A percentile compares a stretch with the other conserved stretches of the same genome.
These are phyloP conservation scores for Gasteruption jaculator DNA, from an alignment of 2,888 invertebrate species.

Conservation along the genomic window DNA sequence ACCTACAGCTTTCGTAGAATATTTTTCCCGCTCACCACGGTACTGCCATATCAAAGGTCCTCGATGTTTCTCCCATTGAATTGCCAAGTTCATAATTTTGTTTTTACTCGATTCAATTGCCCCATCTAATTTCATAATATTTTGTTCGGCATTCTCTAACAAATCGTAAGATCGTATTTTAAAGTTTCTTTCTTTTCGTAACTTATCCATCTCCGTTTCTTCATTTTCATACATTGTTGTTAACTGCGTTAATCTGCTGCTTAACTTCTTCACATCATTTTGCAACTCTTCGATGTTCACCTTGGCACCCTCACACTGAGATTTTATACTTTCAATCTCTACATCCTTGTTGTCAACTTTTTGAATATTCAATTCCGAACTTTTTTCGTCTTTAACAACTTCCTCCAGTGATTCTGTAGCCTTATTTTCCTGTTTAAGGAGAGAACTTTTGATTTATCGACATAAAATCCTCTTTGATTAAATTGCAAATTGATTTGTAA, in stretches of 20 bases:
- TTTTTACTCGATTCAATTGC: constrained; percentile 61
- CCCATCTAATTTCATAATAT: constrained; percentile 57
- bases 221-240: constrained; percentile 36
- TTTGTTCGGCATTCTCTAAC: constrained; percentile 62
- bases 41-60: constrained; percentile 63
- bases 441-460: too few relatives aligned
- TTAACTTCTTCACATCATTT: constrained; percentile 40
- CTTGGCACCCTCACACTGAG: constrained; percentile 43
- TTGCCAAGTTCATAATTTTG: constrained; percentile 61
- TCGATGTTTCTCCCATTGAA: constrained; percentile 72
- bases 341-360: constrained; percentile 33
- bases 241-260: constrained; percentile 37
- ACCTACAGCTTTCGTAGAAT: constrained; percentile 52
- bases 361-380: constrained; percentile 14
- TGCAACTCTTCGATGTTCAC: constrained; percentile 41
- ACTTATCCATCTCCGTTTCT: constrained; percentile 50
- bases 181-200: constrained; percentile 52
- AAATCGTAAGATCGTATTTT: constrained; percentile 62
- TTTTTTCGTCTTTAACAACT: too few relatives aligned
- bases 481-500: too few relatives aligned
- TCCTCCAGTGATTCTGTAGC: too few relatives aligned
- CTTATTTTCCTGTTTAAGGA: too few relatives aligned
- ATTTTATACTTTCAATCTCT: constrained; percentile 46
- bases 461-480: too few relatives aligned
- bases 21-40: constrained; percentile 48